Percentiles rank a stretch among this genome's conserved stretches.
Evolutionary conservation across 2,797 vertebrate genomes (phyloP).

Genomic region (Mallotus villosus): DNA sequence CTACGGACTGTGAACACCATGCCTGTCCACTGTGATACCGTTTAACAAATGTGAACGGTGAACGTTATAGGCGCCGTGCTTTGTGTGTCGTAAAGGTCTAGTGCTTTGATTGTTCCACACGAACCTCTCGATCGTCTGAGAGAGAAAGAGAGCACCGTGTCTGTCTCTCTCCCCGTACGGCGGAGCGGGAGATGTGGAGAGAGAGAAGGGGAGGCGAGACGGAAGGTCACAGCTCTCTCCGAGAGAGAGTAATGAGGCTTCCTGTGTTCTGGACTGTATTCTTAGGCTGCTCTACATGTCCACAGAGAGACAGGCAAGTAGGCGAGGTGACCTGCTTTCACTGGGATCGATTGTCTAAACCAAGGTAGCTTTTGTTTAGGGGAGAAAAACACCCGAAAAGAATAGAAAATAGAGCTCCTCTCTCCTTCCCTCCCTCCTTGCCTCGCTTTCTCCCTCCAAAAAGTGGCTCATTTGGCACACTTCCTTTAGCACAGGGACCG

Average conservation of each 20-base stretch:
- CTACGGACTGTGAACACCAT: too few relatives aligned
- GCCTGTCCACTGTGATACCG: too few relatives aligned
- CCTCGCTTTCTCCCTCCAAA: constrained; percentile 13
- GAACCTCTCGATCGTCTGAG: background rate
- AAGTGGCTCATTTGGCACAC: constrained; percentile 69
- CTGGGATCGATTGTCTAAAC: constrained; percentile 62
- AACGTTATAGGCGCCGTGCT: background rate
- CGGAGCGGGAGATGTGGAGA: constrained; percentile 10
- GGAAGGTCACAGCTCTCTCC: constrained; percentile 58
- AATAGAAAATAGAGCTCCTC: background rate
- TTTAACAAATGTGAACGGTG: too few relatives aligned
- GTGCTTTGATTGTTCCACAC: background rate
- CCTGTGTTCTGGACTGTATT: constrained; percentile 67
- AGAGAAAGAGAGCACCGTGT: constrained; percentile 19
- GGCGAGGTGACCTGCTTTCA: constrained; percentile 77
- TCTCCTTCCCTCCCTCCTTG: too few relatives aligned
- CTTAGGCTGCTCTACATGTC: constrained; percentile 72
- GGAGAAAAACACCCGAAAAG: constrained; percentile 28
- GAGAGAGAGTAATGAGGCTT: constrained; percentile 70
- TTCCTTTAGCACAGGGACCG: constrained; percentile 43
- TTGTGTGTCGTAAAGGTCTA: background rate
- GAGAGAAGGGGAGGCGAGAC: constrained; percentile 35
- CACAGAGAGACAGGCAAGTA: constrained; percentile 50
- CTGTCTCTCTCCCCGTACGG: too few relatives aligned
- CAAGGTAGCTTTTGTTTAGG: constrained; percentile 47